Percentiles rank a stretch among this genome's conserved stretches.
Conservation (phyloP, 2,888 invertebrate genomes). For the Epirrhoe alternata region DNA sequence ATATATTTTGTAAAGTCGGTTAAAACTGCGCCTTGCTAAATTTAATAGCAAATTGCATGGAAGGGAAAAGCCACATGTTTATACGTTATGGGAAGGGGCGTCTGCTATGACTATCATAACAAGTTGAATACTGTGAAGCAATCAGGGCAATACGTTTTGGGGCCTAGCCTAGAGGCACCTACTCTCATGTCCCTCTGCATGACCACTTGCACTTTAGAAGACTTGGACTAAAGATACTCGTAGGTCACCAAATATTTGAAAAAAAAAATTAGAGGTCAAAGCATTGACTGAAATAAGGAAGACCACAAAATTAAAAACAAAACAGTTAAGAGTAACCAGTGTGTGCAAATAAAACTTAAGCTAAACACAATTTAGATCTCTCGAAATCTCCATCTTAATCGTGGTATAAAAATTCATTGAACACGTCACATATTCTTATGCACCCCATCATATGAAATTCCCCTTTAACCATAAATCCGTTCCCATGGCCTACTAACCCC, state of each 20-base stretch:
- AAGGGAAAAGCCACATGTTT: background rate
- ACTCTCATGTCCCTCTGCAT: no score
- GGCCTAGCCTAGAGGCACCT: no score
- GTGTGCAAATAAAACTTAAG: no score
- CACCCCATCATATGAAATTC: slow-evolving; percentile 43
- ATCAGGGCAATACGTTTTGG: no score
- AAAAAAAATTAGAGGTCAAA: no score
- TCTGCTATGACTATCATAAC: background rate
- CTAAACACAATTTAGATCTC: background rate
- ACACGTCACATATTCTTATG: slow-evolving; percentile 36
- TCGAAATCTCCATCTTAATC: slow-evolving; percentile 22
- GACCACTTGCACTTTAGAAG: no score
- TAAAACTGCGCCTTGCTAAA: background rate
- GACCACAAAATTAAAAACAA: no score
- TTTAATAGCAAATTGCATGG: slow-evolving; percentile 1
- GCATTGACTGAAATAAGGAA: no score
- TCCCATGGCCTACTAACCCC: slow-evolving; percentile 37
- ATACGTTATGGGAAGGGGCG: slow-evolving; percentile 7
- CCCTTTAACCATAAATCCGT: slow-evolving; percentile 34
- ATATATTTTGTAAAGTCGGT: background rate
- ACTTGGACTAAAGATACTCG: no score
- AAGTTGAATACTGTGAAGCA: no score
- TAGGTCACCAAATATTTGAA: no score
- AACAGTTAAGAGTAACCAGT: no score
- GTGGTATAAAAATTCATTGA: slow-evolving; percentile 38